A percentile compares a stretch with the other conserved stretches of the same genome.
phyloP scores from a whole-genome alignment of 2,888 invertebrate genomes.

The Drosophila setosimentum region DNA sequence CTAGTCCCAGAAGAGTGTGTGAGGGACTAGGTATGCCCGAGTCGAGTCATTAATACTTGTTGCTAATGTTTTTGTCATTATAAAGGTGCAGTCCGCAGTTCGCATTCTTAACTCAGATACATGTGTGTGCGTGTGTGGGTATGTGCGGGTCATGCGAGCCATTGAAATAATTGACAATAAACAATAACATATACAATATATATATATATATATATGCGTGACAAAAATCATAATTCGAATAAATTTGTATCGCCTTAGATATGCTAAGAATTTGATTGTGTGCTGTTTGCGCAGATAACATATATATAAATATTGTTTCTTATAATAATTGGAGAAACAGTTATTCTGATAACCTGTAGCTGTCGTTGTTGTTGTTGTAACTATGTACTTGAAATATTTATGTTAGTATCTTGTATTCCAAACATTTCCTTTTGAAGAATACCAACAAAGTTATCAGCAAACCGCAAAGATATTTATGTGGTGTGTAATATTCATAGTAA shows the following conservation, averaged over 20 bases:
- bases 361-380: not conserved
- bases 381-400: not conserved
- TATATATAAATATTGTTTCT: not conserved
- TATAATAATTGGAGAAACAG: not conserved
- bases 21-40: not conserved
- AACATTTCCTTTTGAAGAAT: not conserved
- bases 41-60: slow-evolving; percentile 5
- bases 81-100: slow-evolving; percentile 30
- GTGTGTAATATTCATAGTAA: not conserved
- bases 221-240: slow-evolving; percentile 11
- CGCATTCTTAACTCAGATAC: not conserved
- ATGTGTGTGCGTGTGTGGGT: not conserved
- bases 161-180: slow-evolving; percentile 29
- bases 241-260: not conserved
- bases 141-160: slow-evolving; percentile 15
- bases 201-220: not conserved
- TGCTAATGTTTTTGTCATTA: slow-evolving; percentile 14
- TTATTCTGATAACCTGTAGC: not conserved
- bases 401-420: not conserved
- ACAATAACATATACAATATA: not conserved
- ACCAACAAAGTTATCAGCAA: not conserved
- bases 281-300: slow-evolving; percentile 5
- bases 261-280: slow-evolving; percentile 3
- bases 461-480: not conserved
- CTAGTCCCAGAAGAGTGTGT: too few species aligned